These are phyloP conservation scores for Fissipunctia ypsillon DNA, from an alignment of 2,888 invertebrate genomes.

Conservation along the genomic window DNA sequence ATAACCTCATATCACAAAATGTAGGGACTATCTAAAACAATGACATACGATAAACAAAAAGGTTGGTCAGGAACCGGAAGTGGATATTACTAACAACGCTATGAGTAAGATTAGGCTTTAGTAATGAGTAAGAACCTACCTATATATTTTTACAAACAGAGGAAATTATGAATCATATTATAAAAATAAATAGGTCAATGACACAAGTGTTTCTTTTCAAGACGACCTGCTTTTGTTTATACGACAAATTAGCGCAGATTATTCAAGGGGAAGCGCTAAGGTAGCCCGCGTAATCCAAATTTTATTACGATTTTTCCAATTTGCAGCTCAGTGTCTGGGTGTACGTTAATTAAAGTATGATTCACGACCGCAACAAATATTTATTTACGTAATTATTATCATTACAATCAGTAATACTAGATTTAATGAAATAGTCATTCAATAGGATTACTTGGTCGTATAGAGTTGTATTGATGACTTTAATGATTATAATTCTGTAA, in stretches of 20 bases:
- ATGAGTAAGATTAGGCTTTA: constrained; percentile 60
- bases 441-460: too few relatives aligned
- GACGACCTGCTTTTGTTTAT: constrained; percentile 15
- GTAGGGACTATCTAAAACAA: constrained; percentile 24
- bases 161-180: constrained; percentile 46
- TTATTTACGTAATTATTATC: too few relatives aligned
- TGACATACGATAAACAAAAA: constrained; percentile 74
- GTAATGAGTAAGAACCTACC: constrained; percentile 32
- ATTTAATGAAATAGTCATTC: too few relatives aligned
- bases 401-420: too few relatives aligned
- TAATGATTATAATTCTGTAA: too few relatives aligned
- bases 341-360: too few relatives aligned
- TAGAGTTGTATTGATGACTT: too few relatives aligned
- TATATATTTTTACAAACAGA: constrained; percentile 23
- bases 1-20: constrained; percentile 18
- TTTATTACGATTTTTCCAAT: too few relatives aligned
- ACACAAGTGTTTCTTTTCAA: constrained; percentile 44
- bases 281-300: too few relatives aligned
- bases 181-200: constrained; percentile 49
- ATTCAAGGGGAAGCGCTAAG: too few relatives aligned
- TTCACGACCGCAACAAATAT: too few relatives aligned
- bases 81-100: constrained; percentile 43
- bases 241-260: neutral
- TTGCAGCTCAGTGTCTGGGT: too few relatives aligned
- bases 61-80: constrained; percentile 67